Conservation (phyloP, 1,140 invertebrate genomes). For the Cotesia vestalis region DNA sequence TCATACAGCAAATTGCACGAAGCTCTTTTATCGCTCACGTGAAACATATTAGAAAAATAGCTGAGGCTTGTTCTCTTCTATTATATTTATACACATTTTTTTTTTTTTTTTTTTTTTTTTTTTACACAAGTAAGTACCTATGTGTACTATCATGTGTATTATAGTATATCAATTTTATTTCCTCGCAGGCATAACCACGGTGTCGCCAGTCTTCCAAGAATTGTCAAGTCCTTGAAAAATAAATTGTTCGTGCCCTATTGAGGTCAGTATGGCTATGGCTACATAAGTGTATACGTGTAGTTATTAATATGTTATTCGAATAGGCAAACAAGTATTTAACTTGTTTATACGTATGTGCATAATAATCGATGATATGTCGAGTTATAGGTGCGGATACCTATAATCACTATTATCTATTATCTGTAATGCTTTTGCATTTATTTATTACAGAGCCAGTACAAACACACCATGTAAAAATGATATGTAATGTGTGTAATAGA, state of each 20-base stretch:
- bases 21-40: conserved; percentile 58
- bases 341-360: not conserved
- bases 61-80: conserved; percentile 33
- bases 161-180: conserved; percentile 4
- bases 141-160: not conserved
- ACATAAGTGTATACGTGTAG: not conserved
- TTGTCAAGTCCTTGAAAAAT: conserved; percentile 59
- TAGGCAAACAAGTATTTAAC: not conserved
- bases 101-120: conserved; percentile 5
- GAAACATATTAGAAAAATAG: conserved; percentile 60
- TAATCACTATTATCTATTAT: too few species aligned
- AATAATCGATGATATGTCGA: not conserved
- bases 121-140: not conserved
- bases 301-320: not conserved
- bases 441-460: too few species aligned
- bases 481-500: too few species aligned
- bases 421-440: too few species aligned
- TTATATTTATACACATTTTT: not conserved
- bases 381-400: too few species aligned
- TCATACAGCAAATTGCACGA: conserved; percentile 62
- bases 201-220: conserved; percentile 53
- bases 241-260: conserved; percentile 42
- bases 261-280: conserved; percentile 11
- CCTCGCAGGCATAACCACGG: conserved; percentile 44
- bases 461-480: too few species aligned